Evolutionary conservation across 2,888 invertebrate species (phyloP).

Genomic region (Germaria angustata): DNA sequence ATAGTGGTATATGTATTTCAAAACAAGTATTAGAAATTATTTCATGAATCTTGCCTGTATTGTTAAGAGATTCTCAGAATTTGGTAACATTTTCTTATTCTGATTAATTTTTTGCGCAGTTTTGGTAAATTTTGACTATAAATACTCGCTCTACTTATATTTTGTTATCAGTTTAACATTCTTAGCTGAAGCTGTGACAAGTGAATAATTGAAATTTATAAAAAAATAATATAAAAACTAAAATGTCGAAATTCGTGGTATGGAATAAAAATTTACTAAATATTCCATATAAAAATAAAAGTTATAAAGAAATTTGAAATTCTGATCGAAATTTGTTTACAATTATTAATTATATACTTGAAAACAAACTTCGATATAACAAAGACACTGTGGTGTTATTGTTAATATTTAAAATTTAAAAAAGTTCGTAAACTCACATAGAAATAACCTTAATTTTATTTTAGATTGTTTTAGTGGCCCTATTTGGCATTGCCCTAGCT

Average conservation of each 20-base stretch:
- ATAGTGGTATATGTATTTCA: not conserved
- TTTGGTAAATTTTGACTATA: conserved; percentile 14
- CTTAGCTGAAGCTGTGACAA: not conserved
- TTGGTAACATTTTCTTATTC: not conserved
- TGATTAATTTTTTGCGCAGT: not conserved
- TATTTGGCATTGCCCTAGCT: conserved; percentile 66
- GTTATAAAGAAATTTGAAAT: no score
- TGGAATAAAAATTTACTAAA: not conserved
- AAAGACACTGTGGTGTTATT: no score
- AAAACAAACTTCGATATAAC: no score
- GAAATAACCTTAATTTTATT: not conserved
- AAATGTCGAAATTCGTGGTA: conserved; percentile 46
- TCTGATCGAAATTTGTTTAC: no score
- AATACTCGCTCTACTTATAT: not conserved
- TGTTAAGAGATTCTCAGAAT: not conserved
- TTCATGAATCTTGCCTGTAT: not conserved
- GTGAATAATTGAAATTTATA: not conserved
- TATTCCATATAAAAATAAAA: no score
- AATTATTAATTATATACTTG: no score
- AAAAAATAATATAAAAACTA: not conserved
- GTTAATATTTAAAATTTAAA: no score
- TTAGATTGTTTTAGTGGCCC: conserved; percentile 66
- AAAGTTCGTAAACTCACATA: no score
- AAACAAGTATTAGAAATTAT: not conserved
- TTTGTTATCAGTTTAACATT: not conserved